Base-by-base conservation (phyloP, 2,888 invertebrate genomes). In the Lysandra bellargus region DNA sequence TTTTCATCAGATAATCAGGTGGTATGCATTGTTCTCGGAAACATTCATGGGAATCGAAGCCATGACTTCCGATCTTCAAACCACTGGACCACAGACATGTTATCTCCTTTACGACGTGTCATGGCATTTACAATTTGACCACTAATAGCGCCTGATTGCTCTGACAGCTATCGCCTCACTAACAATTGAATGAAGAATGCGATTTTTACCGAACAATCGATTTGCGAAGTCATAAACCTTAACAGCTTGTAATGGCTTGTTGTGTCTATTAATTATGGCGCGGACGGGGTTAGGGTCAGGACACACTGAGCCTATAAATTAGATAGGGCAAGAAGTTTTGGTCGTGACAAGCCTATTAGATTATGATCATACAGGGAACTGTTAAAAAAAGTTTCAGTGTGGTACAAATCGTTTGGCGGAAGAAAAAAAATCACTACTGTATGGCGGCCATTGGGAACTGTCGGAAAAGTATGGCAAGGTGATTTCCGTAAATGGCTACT, bases 171-270 rank as follows among this genome's bases (percentile, higher is more conserved):
- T 89, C 79, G 87, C 85, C 82, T 84, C 80, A 84, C 79, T 84
- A 86, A 85, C 88, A 90, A 92, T 93, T 91, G 91, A 87, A 91
- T 91, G 92, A 93, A 88, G 88, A 87, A 92, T 89, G 91, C 86
- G 86, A 86, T 85, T 86, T 88, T 88, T 87, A 83, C 88, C 82
- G 85, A 87, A 83, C 85, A 85, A 87, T 87, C 82, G 83, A 84
- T 82, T 78, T 12, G 78, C 57, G 23, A 79, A 57, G 75, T 75
- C 79, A 74, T 78, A 79, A 76, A 78, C 79, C 69, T 72, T 30
- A 78, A 37, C 73, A 81, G 78, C 69, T 79, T 79, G 81, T 80
- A 64, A 64, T 33, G 14, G 12, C 69, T 69, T 69, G 69, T 69
- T 69, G 69, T 69, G 69, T 69, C 69, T 69, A 69, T 69, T 69